A percentile compares a stretch with the other conserved stretches of the same genome.
These are phyloP conservation scores for Heliconius nattereri DNA, from an alignment of 1,140 invertebrate species.

Conservation along the genomic window DNA sequence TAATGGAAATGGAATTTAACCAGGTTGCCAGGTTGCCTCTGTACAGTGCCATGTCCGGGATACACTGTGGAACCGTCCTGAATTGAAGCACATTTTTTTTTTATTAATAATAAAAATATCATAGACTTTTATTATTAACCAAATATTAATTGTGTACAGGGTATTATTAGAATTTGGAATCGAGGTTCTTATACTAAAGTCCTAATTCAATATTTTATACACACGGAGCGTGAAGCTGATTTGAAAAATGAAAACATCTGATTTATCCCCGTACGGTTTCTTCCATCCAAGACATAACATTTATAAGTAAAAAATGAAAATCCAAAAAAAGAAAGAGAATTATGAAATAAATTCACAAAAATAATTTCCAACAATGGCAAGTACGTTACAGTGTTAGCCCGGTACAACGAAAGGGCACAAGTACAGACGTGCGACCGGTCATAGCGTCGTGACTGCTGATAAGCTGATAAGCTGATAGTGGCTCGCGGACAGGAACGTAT, in stretches of 20 bases:
- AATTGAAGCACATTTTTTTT: not conserved
- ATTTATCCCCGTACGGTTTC: not conserved
- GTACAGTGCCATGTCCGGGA: too few species aligned
- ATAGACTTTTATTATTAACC: not conserved
- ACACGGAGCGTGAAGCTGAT: too few species aligned
- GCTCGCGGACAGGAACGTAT: conserved; percentile 58
- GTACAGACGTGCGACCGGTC: conserved; percentile 56
- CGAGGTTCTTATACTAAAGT: not conserved
- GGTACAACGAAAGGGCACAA: conserved; percentile 43
- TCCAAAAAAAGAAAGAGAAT: not conserved
- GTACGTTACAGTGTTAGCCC: conserved; percentile 20
- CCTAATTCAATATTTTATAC: too few species aligned
- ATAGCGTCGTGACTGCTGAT: conserved; percentile 63
- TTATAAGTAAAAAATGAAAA: too few species aligned
- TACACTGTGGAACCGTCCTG: not conserved
- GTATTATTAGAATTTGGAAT: not conserved
- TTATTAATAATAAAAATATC: too few species aligned
- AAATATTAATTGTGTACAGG: not conserved
- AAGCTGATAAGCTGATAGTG: conserved; percentile 62
- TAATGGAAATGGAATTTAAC: too few species aligned
- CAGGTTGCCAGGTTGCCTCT: too few species aligned
- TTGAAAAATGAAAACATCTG: not conserved
- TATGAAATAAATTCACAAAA: not conserved
- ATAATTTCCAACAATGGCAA: not conserved
- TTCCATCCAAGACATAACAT: too few species aligned